These are phyloP conservation scores for Xestobium rufovillosum DNA, from an alignment of 2,888 invertebrate species.

Conservation along the genomic window DNA sequence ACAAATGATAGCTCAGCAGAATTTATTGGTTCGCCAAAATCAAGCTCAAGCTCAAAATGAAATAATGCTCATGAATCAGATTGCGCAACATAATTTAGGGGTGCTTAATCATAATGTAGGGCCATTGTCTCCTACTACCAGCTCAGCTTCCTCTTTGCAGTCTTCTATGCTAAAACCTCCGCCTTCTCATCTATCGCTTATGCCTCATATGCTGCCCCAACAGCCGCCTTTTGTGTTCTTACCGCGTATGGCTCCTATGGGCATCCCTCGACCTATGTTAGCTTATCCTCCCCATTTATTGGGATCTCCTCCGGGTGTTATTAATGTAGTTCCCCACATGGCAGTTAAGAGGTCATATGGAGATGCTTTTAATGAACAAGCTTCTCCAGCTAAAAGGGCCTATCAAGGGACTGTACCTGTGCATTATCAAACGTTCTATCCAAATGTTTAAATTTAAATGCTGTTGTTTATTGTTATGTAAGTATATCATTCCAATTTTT, in stretches of 20 bases:
- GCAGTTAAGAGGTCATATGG: slow-evolving; percentile 41
- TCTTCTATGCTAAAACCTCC: slow-evolving; percentile 34
- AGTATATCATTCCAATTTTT: slow-evolving; percentile 17
- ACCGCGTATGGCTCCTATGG: slow-evolving; percentile 26
- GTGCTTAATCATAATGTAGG: slow-evolving; percentile 34
- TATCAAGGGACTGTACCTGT: slow-evolving; percentile 34
- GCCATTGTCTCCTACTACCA: slow-evolving; percentile 19
- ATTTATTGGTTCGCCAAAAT: slow-evolving; percentile 57
- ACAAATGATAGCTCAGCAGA: slow-evolving; percentile 62
- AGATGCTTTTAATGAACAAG: slow-evolving; percentile 40
- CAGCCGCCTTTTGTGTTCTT: slow-evolving; percentile 40
- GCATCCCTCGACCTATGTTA: slow-evolving; percentile 27
- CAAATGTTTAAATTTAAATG: slow-evolving; percentile 29
- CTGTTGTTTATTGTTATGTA: slow-evolving; percentile 16
- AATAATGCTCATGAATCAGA: slow-evolving; percentile 40
- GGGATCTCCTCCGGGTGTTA: slow-evolving; percentile 26
- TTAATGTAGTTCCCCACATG: slow-evolving; percentile 34
- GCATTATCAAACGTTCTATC: slow-evolving; percentile 39
- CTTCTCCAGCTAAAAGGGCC: slow-evolving; percentile 37
- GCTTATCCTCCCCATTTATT: slow-evolving; percentile 30
- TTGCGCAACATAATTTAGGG: slow-evolving; percentile 40
- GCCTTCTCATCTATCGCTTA: slow-evolving; percentile 34
- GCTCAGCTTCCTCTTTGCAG: slow-evolving; percentile 28
- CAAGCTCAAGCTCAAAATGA: slow-evolving; percentile 40
- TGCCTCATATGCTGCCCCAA: slow-evolving; percentile 34